Evolutionary conservation across 2,888 invertebrate genomes (phyloP).

Genomic region (Perizoma affinitatum): DNA sequence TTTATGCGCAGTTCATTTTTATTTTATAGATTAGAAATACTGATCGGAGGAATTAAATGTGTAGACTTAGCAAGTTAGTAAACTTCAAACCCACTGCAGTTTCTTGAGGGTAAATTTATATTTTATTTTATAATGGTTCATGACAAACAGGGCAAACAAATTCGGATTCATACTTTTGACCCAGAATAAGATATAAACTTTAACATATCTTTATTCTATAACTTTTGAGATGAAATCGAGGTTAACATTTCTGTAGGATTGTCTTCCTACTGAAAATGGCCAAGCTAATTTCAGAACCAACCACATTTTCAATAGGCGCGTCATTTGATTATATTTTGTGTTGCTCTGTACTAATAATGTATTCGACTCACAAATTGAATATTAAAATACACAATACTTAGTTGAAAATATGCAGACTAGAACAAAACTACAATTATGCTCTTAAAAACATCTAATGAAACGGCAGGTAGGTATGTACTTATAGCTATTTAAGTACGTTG

Average conservation of each 20-base stretch:
- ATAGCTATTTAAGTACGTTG: conserved; percentile 12
- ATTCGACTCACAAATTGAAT: conserved; percentile 68
- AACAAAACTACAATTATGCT: conserved; percentile 47
- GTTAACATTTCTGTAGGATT: not conserved
- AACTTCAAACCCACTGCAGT: conserved; percentile 69
- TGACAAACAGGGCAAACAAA: not conserved
- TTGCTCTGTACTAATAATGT: conserved; percentile 53
- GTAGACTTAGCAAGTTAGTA: conserved; percentile 17
- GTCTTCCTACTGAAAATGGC: not conserved
- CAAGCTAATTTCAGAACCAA: conserved; percentile 5
- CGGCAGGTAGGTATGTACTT: conserved; percentile 29
- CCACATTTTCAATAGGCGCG: conserved; percentile 16
- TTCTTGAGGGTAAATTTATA: conserved; percentile 31
- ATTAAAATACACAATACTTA: conserved; percentile 50
- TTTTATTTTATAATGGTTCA: not conserved
- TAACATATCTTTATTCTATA: too few species aligned
- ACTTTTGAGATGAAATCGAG: too few species aligned
- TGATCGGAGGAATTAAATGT: conserved; percentile 15
- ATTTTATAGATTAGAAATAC: conserved; percentile 21
- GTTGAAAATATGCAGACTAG: conserved; percentile 68
- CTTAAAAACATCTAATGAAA: conserved; percentile 3
- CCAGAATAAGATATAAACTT: too few species aligned
- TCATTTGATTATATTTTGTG: conserved; percentile 10
- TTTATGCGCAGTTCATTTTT: conserved; percentile 14
- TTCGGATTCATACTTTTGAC: too few species aligned